Percentiles rank a stretch among this genome's conserved stretches.
Evolutionary conservation across 2,113 vertebrate genomes (phyloP).

Genomic region (Naja naja): DNA sequence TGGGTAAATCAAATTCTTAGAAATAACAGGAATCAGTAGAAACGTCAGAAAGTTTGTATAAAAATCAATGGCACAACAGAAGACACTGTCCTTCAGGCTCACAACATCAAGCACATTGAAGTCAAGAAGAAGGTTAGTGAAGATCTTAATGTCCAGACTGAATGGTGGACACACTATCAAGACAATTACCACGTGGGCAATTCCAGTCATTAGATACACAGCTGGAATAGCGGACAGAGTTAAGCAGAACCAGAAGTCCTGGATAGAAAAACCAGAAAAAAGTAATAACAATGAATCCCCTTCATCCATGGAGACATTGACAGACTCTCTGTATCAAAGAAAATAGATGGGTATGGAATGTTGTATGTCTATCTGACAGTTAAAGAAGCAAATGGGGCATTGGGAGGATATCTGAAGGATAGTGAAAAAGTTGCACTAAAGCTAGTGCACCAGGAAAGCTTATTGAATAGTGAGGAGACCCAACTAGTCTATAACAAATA

Average conservation of each 20-base stretch:
- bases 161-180: not conserved
- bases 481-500: no score
- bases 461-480: no score
- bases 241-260: not conserved
- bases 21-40: not conserved
- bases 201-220: not conserved
- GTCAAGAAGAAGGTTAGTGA: not conserved
- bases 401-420: no score
- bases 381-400: no score
- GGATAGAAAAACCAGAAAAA: not conserved
- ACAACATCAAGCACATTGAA: not conserved
- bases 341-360: no score
- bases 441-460: no score
- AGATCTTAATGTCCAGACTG: not conserved
- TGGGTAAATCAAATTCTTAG: not conserved
- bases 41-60: not conserved
- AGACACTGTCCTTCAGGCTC: not conserved
- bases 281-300: not conserved
- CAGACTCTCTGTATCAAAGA: no score
- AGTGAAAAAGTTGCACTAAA: no score
- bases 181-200: not conserved
- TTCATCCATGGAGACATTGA: not conserved
- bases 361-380: no score
- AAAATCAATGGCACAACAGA: not conserved
- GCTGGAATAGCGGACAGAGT: not conserved